phyloP scores from a whole-genome alignment of 2,888 invertebrate genomes.

The Plagodis pulveraria region DNA sequence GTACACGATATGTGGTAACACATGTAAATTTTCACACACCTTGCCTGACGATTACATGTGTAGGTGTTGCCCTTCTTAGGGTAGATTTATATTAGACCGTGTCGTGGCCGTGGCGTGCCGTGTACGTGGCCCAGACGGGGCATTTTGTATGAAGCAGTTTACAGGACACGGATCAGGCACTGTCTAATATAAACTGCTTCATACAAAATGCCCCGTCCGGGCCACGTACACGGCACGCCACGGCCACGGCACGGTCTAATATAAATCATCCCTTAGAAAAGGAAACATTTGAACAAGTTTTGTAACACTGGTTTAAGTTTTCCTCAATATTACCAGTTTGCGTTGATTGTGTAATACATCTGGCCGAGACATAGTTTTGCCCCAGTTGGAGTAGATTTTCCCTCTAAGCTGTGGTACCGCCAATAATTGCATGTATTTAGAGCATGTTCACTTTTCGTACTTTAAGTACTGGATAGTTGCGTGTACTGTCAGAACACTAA shows the following conservation, averaged over 20 bases:
- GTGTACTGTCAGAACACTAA: no score
- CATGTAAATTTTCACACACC: conserved; percentile 37
- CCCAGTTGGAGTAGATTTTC: conserved; percentile 13
- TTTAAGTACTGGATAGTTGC: no score
- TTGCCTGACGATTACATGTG: conserved; percentile 17
- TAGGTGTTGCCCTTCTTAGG: conserved; percentile 18
- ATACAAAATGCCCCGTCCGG: no score
- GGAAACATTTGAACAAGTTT: conserved; percentile 9
- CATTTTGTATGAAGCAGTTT: no score
- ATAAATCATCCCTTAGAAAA: no score
- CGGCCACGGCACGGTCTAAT: no score
- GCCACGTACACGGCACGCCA: no score
- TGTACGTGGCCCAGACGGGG: no score
- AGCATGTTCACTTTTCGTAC: neutral
- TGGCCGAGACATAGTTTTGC: conserved; percentile 21
- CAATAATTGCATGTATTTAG: neutral
- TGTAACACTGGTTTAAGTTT: conserved; percentile 17
- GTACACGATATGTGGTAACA: conserved; percentile 15
- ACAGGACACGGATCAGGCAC: no score
- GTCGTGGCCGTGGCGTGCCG: no score
- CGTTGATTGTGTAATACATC: conserved; percentile 11
- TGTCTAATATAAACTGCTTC: no score
- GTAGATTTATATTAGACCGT: no score
- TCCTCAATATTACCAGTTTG: conserved; percentile 15
- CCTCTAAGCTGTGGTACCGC: conserved; percentile 1